Evolutionary conservation across 1,140 invertebrate species (phyloP).

Genomic region (Leguminivora glycinivorella): DNA sequence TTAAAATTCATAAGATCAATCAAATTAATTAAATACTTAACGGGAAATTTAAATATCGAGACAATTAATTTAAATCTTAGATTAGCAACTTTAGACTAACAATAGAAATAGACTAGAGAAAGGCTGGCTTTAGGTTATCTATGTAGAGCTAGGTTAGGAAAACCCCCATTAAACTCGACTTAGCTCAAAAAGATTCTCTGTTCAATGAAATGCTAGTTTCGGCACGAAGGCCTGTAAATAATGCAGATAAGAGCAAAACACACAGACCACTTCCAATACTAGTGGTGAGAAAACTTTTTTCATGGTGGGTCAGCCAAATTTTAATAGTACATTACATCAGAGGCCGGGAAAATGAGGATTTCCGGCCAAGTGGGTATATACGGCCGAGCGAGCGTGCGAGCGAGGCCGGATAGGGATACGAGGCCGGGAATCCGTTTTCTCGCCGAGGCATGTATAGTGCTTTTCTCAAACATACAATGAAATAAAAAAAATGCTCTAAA

Average conservation of each 20-base stretch:
- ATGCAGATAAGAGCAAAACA: slow-evolving; percentile 52
- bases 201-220: slow-evolving; percentile 74
- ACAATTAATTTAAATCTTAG: slow-evolving; percentile 3
- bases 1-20: neutral
- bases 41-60: slow-evolving; percentile 24
- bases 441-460: too few relatives aligned
- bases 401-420: too few relatives aligned
- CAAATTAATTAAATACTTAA: slow-evolving; percentile 6
- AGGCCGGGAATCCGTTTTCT: too few relatives aligned
- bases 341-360: too few relatives aligned
- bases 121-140: neutral
- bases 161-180: slow-evolving; percentile 67
- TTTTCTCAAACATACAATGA: too few relatives aligned
- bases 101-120: neutral
- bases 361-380: too few relatives aligned
- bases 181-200: slow-evolving; percentile 72
- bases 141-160: slow-evolving; percentile 1
- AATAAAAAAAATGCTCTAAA: too few relatives aligned
- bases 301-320: too few relatives aligned
- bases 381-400: too few relatives aligned
- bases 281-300: too few relatives aligned
- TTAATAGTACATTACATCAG: too few relatives aligned
- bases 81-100: slow-evolving; percentile 18
- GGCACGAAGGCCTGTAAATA: slow-evolving; percentile 71
- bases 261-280: too few relatives aligned